phyloP scores from a whole-genome alignment of 2,888 invertebrate species.

The Sminthurinus aureus region DNA sequence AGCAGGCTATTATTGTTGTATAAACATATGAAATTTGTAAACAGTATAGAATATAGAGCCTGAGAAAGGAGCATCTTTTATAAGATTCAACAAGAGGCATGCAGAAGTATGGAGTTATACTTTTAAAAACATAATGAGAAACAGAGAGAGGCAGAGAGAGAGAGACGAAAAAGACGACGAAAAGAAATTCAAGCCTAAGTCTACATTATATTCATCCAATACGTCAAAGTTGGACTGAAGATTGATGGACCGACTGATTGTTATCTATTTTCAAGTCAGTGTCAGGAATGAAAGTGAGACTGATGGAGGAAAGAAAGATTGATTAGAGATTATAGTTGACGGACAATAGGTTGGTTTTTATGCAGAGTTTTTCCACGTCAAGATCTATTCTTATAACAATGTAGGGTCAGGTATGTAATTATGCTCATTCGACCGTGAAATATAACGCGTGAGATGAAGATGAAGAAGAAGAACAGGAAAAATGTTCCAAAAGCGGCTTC shows the following conservation, averaged over 20 bases:
- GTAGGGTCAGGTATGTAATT: conserved; percentile 33
- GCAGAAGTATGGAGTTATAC: not conserved
- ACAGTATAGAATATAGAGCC: not conserved
- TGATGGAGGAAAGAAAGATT: conserved; percentile 36
- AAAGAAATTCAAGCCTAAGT: conserved; percentile 1
- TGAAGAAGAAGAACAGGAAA: conserved; percentile 2
- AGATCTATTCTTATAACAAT: not conserved
- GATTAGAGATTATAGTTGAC: conserved; percentile 34
- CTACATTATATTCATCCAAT: conserved; percentile 7
- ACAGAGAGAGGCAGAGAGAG: not conserved
- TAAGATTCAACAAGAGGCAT: not conserved
- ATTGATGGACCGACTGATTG: conserved; percentile 41
- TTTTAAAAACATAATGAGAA: not conserved
- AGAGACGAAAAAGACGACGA: not conserved
- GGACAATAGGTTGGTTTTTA: conserved; percentile 36
- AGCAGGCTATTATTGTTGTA: not conserved
- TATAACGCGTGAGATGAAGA: not conserved
- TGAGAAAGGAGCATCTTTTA: too few relatives aligned
- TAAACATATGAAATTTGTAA: too few relatives aligned
- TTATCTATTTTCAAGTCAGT: conserved; percentile 33
- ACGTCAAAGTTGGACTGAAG: conserved; percentile 22
- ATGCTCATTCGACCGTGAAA: conserved; percentile 23
- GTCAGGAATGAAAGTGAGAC: conserved; percentile 37
- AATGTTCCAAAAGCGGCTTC: conserved; percentile 12
- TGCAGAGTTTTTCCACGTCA: conserved; percentile 1